phyloP scores from a whole-genome alignment of 2,888 invertebrate genomes.

The Tiphia femorata region DNA sequence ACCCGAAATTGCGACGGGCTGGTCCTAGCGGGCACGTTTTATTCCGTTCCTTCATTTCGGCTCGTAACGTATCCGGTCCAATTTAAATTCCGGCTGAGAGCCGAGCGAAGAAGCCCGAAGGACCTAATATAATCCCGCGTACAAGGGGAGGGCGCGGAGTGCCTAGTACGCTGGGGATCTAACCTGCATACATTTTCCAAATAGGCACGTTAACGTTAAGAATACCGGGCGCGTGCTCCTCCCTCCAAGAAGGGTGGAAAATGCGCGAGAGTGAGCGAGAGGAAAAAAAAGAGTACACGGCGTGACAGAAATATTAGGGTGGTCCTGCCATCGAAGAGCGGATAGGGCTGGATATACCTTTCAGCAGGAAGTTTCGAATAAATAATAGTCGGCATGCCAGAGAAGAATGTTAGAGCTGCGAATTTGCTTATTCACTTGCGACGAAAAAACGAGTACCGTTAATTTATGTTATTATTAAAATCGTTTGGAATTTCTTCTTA shows the following conservation, averaged over 20 bases:
- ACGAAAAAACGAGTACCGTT: no score
- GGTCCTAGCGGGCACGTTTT: slow-evolving; percentile 27
- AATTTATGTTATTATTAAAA: no score
- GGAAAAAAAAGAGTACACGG: not conserved
- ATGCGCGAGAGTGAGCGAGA: no score
- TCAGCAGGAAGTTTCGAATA: no score
- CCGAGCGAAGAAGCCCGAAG: slow-evolving; percentile 42
- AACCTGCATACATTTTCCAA: slow-evolving; percentile 55
- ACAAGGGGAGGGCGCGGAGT: slow-evolving; percentile 33
- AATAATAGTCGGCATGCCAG: no score
- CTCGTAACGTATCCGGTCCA: slow-evolving; percentile 51
- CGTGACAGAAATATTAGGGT: slow-evolving; percentile 1
- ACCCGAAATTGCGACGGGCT: not conserved
- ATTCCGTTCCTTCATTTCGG: slow-evolving; percentile 50
- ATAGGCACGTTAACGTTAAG: slow-evolving; percentile 53
- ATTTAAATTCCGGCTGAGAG: slow-evolving; percentile 56
- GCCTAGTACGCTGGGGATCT: slow-evolving; percentile 39
- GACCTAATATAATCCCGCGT: slow-evolving; percentile 57
- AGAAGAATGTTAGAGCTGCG: no score
- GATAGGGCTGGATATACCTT: no score
- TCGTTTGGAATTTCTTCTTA: no score
- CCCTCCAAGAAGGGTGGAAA: no score
- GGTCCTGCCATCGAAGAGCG: not conserved
- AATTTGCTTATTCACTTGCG: no score
- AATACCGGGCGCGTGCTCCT: slow-evolving; percentile 44